These are phyloP conservation scores for Sipha flava DNA, from an alignment of 1,140 invertebrate genomes.

Conservation along the genomic window DNA sequence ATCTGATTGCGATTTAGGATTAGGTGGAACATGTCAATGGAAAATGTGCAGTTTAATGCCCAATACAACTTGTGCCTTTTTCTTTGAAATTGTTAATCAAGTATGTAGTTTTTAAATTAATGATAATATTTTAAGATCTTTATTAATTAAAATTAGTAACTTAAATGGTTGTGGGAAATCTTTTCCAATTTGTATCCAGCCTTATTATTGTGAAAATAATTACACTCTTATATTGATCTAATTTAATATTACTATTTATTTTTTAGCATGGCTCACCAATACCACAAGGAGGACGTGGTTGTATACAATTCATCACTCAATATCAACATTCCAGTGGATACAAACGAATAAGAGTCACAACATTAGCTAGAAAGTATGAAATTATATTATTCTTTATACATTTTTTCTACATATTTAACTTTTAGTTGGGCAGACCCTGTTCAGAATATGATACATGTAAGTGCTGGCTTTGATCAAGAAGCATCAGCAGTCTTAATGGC, in stretches of 20 bases:
- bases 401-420: constrained; percentile 33
- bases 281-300: constrained; percentile 89
- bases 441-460: constrained; percentile 68
- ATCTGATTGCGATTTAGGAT: constrained; percentile 92
- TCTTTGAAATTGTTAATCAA: constrained; percentile 96
- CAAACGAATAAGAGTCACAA: constrained; percentile 89
- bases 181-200: too few species aligned
- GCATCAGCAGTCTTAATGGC: constrained; percentile 95
- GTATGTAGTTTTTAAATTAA: constrained; percentile 44
- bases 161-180: too few species aligned
- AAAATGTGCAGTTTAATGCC: constrained; percentile 93
- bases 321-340: constrained; percentile 98
- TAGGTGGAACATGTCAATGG: constrained; percentile 96
- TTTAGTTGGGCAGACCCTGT: constrained; percentile 73
- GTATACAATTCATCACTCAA: constrained; percentile 96
- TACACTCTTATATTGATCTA: background rate
- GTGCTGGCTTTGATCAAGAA: constrained; percentile 95
- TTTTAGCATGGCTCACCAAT: constrained; percentile 81
- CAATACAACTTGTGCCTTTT: constrained; percentile 83
- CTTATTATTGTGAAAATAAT: too few species aligned
- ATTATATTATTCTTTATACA: background rate
- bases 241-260: background rate
- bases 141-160: too few species aligned
- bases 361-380: constrained; percentile 81
- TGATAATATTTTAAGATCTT: too few species aligned